Percentiles rank a stretch among this genome's conserved stretches.
These are phyloP conservation scores for Euplagia quadripunctaria DNA, from an alignment of 2,888 invertebrate genomes.

Conservation along the genomic window DNA sequence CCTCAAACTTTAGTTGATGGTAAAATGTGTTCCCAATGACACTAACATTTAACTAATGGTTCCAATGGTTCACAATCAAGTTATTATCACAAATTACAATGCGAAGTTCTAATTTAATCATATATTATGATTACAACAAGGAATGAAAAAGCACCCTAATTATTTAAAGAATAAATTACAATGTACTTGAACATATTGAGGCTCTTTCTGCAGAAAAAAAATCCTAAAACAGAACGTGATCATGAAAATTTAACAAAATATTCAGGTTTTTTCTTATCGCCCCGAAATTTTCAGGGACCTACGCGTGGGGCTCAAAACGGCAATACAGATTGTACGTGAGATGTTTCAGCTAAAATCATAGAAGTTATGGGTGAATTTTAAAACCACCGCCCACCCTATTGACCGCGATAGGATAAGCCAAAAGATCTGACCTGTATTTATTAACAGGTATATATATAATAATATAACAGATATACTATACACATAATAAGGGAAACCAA, in stretches of 20 bases:
- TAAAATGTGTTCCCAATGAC: no score
- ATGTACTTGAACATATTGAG: slow-evolving; percentile 18
- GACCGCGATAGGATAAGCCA: slow-evolving; percentile 60
- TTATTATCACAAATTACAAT: neutral
- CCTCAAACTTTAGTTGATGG: no score
- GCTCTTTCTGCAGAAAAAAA: slow-evolving; percentile 9
- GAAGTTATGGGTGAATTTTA: slow-evolving; percentile 78
- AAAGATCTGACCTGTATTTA: slow-evolving; percentile 40
- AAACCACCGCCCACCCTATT: slow-evolving; percentile 58
- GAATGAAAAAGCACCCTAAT: neutral
- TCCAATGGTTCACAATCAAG: neutral
- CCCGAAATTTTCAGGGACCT: slow-evolving; percentile 67
- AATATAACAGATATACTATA: no score
- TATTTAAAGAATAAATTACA: slow-evolving; percentile 3
- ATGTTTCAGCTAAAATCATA: slow-evolving; percentile 70
- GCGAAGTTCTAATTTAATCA: neutral
- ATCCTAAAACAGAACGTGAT: slow-evolving; percentile 39
- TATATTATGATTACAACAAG: no score
- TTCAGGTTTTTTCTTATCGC: slow-evolving; percentile 65
- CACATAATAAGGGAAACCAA: no score
- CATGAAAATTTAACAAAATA: slow-evolving; percentile 17
- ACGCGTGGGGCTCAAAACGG: slow-evolving; percentile 68
- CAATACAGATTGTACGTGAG: slow-evolving; percentile 85
- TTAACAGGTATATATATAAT: neutral
- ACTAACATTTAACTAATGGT: no score